Evolutionary conservation across 2,888 invertebrate genomes (phyloP).

Genomic region (Rhagonycha lutea): DNA sequence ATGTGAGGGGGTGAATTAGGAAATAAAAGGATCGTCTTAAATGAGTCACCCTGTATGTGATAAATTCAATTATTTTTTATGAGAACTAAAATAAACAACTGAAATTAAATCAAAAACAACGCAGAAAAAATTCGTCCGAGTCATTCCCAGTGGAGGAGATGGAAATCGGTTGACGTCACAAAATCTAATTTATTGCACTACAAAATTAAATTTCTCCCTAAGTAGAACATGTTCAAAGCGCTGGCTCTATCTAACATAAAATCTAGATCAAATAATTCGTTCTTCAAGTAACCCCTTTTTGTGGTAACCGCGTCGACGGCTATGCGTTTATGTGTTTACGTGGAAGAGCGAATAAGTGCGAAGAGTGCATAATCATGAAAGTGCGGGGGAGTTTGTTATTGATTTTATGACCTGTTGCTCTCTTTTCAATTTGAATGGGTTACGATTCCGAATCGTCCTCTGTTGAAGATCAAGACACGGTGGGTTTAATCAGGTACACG

Average conservation of each 20-base stretch:
- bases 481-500: constrained; percentile 16
- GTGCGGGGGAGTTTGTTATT: constrained; percentile 22
- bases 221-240: not conserved
- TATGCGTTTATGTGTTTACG: not conserved
- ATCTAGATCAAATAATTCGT: not conserved
- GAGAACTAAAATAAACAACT: too few species aligned
- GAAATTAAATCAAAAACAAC: not conserved
- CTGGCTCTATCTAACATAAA: not conserved
- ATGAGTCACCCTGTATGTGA: too few species aligned
- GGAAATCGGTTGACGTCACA: not conserved
- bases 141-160: not conserved
- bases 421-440: constrained; percentile 15
- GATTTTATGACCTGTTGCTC: constrained; percentile 32
- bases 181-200: not conserved
- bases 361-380: not conserved
- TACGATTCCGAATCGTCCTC: constrained; percentile 19
- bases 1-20: too few species aligned
- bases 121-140: not conserved
- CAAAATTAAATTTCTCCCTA: not conserved
- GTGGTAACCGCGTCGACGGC: not conserved
- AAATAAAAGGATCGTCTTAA: too few species aligned
- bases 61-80: too few species aligned
- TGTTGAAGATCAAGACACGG: not conserved
- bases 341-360: not conserved
- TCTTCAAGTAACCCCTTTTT: not conserved